phyloP scores from a whole-genome alignment of 2,888 invertebrate species.

The Monoplex corrugatus region DNA sequence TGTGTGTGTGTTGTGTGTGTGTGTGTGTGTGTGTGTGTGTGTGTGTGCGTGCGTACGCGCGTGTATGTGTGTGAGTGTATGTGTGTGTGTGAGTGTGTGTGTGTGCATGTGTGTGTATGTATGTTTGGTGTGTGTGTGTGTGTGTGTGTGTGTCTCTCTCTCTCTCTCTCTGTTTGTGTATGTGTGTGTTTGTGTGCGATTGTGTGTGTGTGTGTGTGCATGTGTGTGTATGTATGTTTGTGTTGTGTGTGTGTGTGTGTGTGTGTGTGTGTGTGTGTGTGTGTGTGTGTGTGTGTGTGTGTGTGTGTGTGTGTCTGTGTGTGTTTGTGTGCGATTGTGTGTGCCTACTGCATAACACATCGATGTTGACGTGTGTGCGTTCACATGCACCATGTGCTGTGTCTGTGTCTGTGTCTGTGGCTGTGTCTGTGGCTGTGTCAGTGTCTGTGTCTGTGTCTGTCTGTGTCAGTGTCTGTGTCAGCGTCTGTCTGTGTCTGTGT shows the following conservation, averaged over 20 bases:
- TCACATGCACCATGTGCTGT: no score
- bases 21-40: not conserved
- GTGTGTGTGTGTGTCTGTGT: not conserved
- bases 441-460: no score
- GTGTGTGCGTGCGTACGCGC: not conserved
- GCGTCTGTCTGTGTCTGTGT: no score
- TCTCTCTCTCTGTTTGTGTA: not conserved
- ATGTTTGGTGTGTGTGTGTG: not conserved
- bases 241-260: no score
- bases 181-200: not conserved
- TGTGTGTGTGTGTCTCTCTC: not conserved
- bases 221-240: no score
- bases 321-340: not conserved
- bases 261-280: no score
- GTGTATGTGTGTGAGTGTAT: slow-evolving; percentile 1
- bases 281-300: not conserved
- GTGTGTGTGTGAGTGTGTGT: not conserved
- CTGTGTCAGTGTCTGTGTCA: no score
- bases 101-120: not conserved
- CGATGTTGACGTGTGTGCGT: no score
- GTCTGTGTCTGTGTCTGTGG: no score
- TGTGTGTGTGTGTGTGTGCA: no score
- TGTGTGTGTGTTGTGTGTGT: not conserved
- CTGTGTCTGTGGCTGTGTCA: no score
- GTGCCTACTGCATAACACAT: no score